These are phyloP conservation scores for Macrobrachium nipponense DNA, from an alignment of 1,140 invertebrate genomes.

Conservation along the genomic window DNA sequence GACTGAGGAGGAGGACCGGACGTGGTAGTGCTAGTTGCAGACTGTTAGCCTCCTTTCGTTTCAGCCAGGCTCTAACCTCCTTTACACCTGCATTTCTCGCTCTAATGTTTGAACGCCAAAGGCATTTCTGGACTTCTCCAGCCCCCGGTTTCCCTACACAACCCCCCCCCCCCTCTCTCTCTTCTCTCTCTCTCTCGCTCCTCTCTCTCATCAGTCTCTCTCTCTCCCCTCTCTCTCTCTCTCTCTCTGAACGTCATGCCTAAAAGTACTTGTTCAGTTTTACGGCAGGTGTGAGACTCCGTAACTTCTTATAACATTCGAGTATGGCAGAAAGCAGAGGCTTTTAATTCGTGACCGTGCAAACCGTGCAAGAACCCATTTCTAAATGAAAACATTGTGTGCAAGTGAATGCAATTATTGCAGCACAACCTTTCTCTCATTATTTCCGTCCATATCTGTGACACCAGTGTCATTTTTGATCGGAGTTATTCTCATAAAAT, in stretches of 20 bases:
- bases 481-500: no score
- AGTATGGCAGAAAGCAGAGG: no score
- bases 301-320: no score
- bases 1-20: constrained; percentile 26
- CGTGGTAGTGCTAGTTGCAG: constrained; percentile 8
- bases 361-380: no score
- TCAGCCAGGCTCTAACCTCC: constrained; percentile 7
- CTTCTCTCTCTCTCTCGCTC: constrained; percentile 25
- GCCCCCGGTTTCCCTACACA: neutral
- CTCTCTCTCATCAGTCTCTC: constrained; percentile 35
- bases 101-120: neutral
- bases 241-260: neutral
- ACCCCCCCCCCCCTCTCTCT: constrained; percentile 16
- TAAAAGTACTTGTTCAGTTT: no score
- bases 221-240: constrained; percentile 33
- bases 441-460: no score
- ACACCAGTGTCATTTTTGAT: no score
- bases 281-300: neutral
- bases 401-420: neutral
- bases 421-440: neutral
- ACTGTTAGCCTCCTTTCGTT: neutral
- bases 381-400: neutral
- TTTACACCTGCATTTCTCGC: neutral
- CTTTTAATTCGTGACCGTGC: no score
- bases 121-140: neutral